Evolutionary conservation across 2,888 invertebrate species (phyloP), one percentile per base, ranked within the genome.

Genomic region (Cloeon dipterum): DNA sequence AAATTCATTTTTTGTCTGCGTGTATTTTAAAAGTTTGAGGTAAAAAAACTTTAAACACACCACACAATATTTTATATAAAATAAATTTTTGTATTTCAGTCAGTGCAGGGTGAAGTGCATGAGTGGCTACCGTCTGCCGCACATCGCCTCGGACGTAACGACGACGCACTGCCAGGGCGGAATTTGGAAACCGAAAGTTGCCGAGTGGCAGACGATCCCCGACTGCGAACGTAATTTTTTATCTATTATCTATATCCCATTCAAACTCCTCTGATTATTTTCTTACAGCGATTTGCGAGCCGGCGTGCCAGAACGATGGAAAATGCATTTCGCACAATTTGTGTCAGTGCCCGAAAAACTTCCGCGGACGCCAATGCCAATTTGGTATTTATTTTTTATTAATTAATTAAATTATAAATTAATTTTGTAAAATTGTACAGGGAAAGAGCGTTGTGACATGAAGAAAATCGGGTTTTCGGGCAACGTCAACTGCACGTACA

Each of bases 271-370:
- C 50, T n/a, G n/a, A n/a, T n/a, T n/a, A n/a, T n/a, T n/a, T n/a
- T n/a, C n/a, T n/a, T n/a, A n/a, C n/a, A 67, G 69, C 74, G 4
- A 62, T 64, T 17, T 78, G 78, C 44, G 53, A 61, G 36, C 82
- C 81, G 1, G 63, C 72, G 0, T 89, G 88, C 49, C 52, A 63
- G 41, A 82, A 88, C 50, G 82, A 77, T 1, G 88, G 88, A 0
- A 64, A 66, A n/a, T 89, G 88, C 51, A 57, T 82, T 1, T 64
- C 75, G 0, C 65, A 71, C 8, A 75, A 85, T 49, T 62, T 68
- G 3, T 89, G 88, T 45, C 72, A 77, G 44, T 89, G 88, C 50
- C 70, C 79, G 0, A 61, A 66, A 42, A 66, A 68, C 3, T 76
- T 62, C 46, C 64, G 69, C 41, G 78, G 78, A n/a, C 62, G 70